A percentile compares a stretch with the other conserved stretches of the same genome.
Evolutionary conservation across 2,888 invertebrate species (phyloP).

Genomic region (Chromoteleia sp.): DNA sequence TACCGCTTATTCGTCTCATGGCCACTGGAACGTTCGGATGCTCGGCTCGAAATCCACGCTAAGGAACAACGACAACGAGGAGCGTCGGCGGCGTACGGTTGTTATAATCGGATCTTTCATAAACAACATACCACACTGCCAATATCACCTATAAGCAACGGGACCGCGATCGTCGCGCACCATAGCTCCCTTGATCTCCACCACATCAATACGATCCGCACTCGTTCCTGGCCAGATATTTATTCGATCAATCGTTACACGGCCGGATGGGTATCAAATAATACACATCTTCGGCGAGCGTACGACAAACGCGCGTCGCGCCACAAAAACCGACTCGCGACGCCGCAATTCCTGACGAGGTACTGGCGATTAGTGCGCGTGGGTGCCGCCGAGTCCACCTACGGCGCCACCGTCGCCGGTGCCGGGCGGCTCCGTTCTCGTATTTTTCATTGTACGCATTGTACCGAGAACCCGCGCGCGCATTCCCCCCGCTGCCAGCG

Average conservation of each 20-base stretch:
- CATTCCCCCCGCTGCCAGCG: conserved; percentile 26
- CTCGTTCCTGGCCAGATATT: conserved; percentile 1
- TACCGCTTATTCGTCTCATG: conserved; percentile 71
- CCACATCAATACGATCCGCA: conserved; percentile 13
- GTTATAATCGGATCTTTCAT: conserved; percentile 32
- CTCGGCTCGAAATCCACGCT: conserved; percentile 55
- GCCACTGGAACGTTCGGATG: conserved; percentile 40
- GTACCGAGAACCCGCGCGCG: conserved; percentile 45
- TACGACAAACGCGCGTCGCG: conserved; percentile 11
- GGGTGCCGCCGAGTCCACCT: conserved; percentile 44
- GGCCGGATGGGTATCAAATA: conserved; percentile 5
- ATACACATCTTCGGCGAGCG: conserved; percentile 19
- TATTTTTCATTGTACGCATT: conserved; percentile 60
- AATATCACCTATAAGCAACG: conserved; percentile 65
- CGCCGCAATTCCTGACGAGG: conserved; percentile 59
- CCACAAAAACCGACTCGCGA: conserved; percentile 48
- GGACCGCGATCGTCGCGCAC: conserved; percentile 49
- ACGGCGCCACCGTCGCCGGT: conserved; percentile 55
- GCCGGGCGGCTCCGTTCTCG: conserved; percentile 64
- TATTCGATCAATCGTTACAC: not conserved
- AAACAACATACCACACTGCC: conserved; percentile 68
- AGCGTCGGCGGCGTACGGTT: conserved; percentile 52
- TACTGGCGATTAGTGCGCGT: conserved; percentile 58
- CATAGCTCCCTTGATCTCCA: conserved; percentile 26
- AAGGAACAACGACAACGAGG: conserved; percentile 35